A percentile compares a stretch with the other conserved stretches of the same genome.
These are phyloP conservation scores for Pleuronectes platessa DNA, from an alignment of 2,113 vertebrate species.

Conservation along the genomic window DNA sequence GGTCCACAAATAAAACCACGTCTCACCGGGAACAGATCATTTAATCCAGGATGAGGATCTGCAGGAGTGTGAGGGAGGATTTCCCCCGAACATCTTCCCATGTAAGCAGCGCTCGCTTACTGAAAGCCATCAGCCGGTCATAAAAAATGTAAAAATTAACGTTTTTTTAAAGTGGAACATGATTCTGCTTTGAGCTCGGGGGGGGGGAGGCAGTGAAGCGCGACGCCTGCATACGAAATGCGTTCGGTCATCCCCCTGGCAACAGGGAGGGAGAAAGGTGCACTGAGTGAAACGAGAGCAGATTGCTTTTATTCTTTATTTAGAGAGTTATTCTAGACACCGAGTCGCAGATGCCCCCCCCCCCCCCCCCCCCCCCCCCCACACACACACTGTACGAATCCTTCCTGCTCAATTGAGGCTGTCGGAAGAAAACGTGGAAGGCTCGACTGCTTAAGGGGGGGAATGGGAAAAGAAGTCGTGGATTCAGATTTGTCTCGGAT, in stretches of 20 bases:
- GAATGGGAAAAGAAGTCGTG: background rate
- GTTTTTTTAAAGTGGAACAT: constrained; percentile 80
- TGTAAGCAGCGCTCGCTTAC: constrained; percentile 69
- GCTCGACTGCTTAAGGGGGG: constrained; percentile 22
- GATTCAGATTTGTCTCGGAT: constrained; percentile 1
- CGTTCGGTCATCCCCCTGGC: constrained; percentile 86
- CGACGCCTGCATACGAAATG: constrained; percentile 83
- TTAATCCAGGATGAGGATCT: constrained; percentile 22
- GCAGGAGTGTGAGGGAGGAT: constrained; percentile 25
- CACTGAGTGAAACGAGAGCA: constrained; percentile 75
- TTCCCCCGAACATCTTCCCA: constrained; percentile 54
- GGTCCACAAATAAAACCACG: background rate
- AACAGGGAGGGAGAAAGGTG: constrained; percentile 79
- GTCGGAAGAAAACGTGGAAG: constrained; percentile 38
- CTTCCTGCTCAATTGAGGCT: constrained; percentile 64
- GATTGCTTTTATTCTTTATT: constrained; percentile 80
- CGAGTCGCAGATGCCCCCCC: constrained; percentile 53
- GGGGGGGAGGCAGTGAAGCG: constrained; percentile 76
- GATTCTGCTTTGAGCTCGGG: constrained; percentile 73
- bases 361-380: background rate
- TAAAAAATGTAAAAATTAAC: constrained; percentile 84
- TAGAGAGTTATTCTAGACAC: constrained; percentile 73
- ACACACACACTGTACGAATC: constrained; percentile 57
- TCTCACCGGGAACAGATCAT: constrained; percentile 23
- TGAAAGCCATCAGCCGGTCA: constrained; percentile 69